These are phyloP conservation scores for Dromococcyx pavoninus DNA, from an alignment of 2,797 vertebrate genomes.

Conservation along the genomic window DNA sequence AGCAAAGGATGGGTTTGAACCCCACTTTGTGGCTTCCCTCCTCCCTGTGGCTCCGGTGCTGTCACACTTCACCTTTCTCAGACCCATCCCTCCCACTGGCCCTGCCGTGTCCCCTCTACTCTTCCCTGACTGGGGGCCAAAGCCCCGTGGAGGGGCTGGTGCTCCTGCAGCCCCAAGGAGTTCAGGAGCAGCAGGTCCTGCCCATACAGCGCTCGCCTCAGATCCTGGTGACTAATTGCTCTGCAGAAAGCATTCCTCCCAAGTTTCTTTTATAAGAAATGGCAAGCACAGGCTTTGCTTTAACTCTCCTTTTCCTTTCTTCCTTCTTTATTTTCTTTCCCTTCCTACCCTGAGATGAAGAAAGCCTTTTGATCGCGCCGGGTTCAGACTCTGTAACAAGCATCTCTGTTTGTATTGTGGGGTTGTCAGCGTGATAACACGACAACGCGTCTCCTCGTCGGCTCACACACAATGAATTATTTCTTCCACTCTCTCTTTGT, in stretches of 20 bases:
- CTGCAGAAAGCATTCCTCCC: background rate
- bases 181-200: background rate
- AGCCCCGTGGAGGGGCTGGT: fast-evolving
- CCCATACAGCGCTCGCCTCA: fast-evolving
- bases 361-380: slow-evolving; percentile 27
- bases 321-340: background rate
- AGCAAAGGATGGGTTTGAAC: background rate
- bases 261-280: background rate
- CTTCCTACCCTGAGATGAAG: background rate
- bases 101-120: fast-evolving
- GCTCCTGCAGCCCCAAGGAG: background rate
- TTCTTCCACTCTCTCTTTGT: slow-evolving; percentile 17
- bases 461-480: slow-evolving; percentile 27
- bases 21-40: background rate
- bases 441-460: background rate
- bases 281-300: slow-evolving; percentile 20
- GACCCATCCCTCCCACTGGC: background rate
- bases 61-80: fast-evolving
- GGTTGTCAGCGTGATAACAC: slow-evolving; percentile 7
- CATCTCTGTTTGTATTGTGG: slow-evolving; percentile 21
- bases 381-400: background rate
- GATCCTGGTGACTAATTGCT: background rate
- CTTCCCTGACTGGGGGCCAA: background rate
- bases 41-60: fast-evolving
- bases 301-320: background rate